Evolutionary conservation across 2,888 invertebrate genomes (phyloP).

Genomic region (Ypsolopha scabrella): DNA sequence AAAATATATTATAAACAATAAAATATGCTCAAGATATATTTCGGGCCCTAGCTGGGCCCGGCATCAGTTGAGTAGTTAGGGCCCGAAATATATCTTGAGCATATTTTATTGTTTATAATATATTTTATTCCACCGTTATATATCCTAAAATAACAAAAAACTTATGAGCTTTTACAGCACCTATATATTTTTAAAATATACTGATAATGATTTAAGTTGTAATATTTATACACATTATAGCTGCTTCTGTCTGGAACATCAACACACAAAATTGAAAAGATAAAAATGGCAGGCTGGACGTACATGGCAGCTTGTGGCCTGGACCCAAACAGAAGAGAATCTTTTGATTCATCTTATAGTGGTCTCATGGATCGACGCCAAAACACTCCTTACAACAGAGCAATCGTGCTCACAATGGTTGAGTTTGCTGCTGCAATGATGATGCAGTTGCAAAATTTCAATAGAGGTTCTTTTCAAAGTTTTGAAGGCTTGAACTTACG

Average conservation of each 20-base stretch:
- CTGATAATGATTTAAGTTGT: neutral
- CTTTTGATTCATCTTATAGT: constrained; percentile 44
- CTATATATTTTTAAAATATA: no score
- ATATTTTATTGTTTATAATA: no score
- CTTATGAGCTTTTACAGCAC: no score
- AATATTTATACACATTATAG: constrained; percentile 33
- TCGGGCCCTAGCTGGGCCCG: no score
- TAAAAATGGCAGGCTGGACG: constrained; percentile 96
- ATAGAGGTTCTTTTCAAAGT: constrained; percentile 70
- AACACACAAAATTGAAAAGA: constrained; percentile 88
- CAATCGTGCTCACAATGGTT: constrained; percentile 58
- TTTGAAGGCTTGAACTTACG: constrained; percentile 76
- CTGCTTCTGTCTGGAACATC: constrained; percentile 73
- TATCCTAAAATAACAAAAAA: no score
- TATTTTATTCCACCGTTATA: no score
- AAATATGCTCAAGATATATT: no score
- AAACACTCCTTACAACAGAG: constrained; percentile 45
- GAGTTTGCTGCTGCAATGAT: constrained; percentile 65
- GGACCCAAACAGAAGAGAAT: constrained; percentile 77
- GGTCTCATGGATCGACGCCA: constrained; percentile 29
- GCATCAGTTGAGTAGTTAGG: no score
- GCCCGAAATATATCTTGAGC: no score
- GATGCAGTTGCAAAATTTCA: constrained; percentile 65
- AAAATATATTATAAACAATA: no score
- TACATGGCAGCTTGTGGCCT: constrained; percentile 98